These are phyloP conservation scores for Luidia sarsii DNA, from an alignment of 53 echinoderm and acorn worm species.

Conservation along the genomic window DNA sequence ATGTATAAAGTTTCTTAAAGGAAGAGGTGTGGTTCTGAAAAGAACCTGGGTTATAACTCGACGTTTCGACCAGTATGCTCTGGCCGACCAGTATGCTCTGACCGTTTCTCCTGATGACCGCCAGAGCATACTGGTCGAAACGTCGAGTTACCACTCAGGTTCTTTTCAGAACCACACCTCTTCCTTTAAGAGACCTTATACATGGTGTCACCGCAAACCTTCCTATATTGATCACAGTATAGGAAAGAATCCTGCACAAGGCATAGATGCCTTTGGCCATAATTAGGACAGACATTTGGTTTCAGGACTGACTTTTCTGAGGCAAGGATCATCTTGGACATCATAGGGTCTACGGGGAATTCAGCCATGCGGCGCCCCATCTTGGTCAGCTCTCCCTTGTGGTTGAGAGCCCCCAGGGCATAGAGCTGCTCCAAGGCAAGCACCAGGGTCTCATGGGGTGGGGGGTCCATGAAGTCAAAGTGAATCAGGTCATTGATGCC, in stretches of 20 bases:
- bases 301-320: conserved; percentile 85
- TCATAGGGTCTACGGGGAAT: conserved; percentile 97
- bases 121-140: too few relatives aligned
- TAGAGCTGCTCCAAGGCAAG: conserved; percentile 94
- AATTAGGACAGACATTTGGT: not conserved
- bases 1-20: too few relatives aligned
- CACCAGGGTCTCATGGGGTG: conserved; percentile 95
- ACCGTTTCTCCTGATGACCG: not conserved
- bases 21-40: too few relatives aligned
- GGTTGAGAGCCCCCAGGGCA: conserved; percentile 96
- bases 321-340: conserved; percentile 96
- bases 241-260: too few relatives aligned
- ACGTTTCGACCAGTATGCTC: too few relatives aligned
- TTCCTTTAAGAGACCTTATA: too few relatives aligned
- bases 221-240: not conserved
- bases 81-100: too few relatives aligned
- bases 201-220: too few relatives aligned
- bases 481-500: conserved; percentile 98
- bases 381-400: conserved; percentile 96
- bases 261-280: not conserved
- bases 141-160: too few relatives aligned
- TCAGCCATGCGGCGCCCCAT: conserved; percentile 91
- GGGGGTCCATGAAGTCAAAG: conserved; percentile 99
- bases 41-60: too few relatives aligned
- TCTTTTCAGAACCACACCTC: conserved; percentile 8